Percentiles rank a stretch among this genome's conserved stretches.
phyloP scores from a whole-genome alignment of 1,140 invertebrate species.

The Capitella teleta region DNA sequence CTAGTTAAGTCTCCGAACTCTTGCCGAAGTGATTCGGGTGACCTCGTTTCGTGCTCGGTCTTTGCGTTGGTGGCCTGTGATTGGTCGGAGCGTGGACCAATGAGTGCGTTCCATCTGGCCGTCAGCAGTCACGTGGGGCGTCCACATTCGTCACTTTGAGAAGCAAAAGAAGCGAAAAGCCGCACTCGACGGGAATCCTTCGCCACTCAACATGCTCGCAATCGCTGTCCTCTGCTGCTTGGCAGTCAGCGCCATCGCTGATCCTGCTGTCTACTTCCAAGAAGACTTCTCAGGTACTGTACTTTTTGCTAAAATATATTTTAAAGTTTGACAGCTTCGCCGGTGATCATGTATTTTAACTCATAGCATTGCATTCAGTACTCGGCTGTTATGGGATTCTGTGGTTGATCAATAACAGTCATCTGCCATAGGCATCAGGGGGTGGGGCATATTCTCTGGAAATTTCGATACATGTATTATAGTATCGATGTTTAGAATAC shows the following conservation, averaged over 20 bases:
- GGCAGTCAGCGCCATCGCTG: slow-evolving; percentile 19
- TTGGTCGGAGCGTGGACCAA: slow-evolving; percentile 28
- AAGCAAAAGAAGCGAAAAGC: slow-evolving; percentile 1
- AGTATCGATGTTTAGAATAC: no score
- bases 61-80: slow-evolving; percentile 23
- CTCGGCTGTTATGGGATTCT: no score
- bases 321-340: no score
- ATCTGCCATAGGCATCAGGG: no score
- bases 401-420: no score
- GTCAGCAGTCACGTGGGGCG: slow-evolving; percentile 11
- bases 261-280: slow-evolving; percentile 28
- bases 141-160: not conserved
- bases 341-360: no score
- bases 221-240: slow-evolving; percentile 18
- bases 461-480: no score
- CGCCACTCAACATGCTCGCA: not conserved
- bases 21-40: no score
- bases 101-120: slow-evolving; percentile 31
- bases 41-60: not conserved
- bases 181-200: no score
- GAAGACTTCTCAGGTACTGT: slow-evolving; percentile 32
- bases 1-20: no score
- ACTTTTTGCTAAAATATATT: slow-evolving; percentile 6
- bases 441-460: no score
- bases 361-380: no score